Evolutionary conservation across 1,140 invertebrate genomes (phyloP), one percentile per base, ranked within the genome.

Genomic region (Drosophila bocqueti): DNA sequence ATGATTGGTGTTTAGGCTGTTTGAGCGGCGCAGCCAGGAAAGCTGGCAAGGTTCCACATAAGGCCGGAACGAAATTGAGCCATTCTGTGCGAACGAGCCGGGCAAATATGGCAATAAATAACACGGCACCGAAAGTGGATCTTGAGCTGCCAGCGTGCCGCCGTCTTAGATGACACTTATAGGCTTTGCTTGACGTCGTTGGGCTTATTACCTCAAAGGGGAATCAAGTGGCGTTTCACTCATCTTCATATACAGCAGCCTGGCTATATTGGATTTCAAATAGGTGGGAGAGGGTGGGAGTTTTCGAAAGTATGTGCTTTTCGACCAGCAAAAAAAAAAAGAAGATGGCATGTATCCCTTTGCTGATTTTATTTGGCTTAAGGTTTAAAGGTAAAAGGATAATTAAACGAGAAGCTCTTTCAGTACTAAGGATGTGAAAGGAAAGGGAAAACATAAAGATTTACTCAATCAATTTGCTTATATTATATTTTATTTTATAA

Each of bases 21-120:
- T 8, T n/a, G n/a, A 16, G 45, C 36, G 21, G 16, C 13, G 38
- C 24, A 42, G 40, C 26, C 46, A 10, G 8, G 13, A 31, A 31
- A 29, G 36, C 31, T 18, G 59, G 21, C 43, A 58, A 36, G 45
- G 21, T 8, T 8, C 52, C 38, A 49, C 50, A 67, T 38, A 52
- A 86, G 73, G 45, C 43, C 59, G 43, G 54, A 64, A 78, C 76
- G 76, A 79, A 82, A 86, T 87, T 86, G 83, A 76, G 82, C 58
- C 49, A 67, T 83, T 79, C 61, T 79, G 52, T 55, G 42, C 43
- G 64, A 71, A 76, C 43, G 49, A 73, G 67, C 66, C 18, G 58
- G 47, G 61, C 54, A 79, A 78, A 66, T 76, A 65, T 57, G 50
- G 71, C 76, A 77, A 89, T 83, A 81, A 83, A 87, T 83, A 83